phyloP scores from a whole-genome alignment of 2,888 invertebrate genomes.

The Leucophenga maculata region DNA sequence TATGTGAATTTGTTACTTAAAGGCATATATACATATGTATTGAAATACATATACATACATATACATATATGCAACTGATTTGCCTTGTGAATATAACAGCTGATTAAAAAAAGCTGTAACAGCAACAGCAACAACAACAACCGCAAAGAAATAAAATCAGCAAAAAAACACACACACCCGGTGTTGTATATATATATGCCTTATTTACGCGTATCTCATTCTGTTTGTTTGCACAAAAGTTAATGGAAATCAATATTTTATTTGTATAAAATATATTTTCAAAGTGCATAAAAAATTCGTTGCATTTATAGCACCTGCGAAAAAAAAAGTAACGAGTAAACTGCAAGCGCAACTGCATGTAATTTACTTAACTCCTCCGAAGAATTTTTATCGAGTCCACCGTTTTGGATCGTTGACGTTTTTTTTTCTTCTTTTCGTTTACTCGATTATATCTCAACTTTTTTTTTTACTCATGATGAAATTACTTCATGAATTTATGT shows the following conservation, averaged over 20 bases:
- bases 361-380: neutral
- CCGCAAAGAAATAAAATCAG: constrained; percentile 34
- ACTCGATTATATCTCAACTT: neutral
- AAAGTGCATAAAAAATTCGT: neutral
- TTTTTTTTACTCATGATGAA: constrained; percentile 66
- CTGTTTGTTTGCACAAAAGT: neutral
- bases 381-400: neutral
- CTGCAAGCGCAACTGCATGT: neutral
- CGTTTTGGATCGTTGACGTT: neutral
- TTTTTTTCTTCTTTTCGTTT: neutral
- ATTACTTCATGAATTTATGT: constrained; percentile 71
- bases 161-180: constrained; percentile 27
- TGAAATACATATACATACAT: constrained; percentile 30
- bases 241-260: neutral
- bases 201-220: neutral
- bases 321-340: constrained; percentile 6
- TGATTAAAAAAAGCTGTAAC: constrained; percentile 35
- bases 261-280: constrained; percentile 6
- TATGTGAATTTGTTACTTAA: constrained; percentile 16
- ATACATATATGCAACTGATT: constrained; percentile 11
- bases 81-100: constrained; percentile 37
- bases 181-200: no score
- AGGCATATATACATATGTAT: constrained; percentile 23
- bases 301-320: neutral
- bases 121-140: constrained; percentile 30